Base-by-base conservation (phyloP, 2,888 invertebrate genomes). In the Oscheius sp. region DNA sequence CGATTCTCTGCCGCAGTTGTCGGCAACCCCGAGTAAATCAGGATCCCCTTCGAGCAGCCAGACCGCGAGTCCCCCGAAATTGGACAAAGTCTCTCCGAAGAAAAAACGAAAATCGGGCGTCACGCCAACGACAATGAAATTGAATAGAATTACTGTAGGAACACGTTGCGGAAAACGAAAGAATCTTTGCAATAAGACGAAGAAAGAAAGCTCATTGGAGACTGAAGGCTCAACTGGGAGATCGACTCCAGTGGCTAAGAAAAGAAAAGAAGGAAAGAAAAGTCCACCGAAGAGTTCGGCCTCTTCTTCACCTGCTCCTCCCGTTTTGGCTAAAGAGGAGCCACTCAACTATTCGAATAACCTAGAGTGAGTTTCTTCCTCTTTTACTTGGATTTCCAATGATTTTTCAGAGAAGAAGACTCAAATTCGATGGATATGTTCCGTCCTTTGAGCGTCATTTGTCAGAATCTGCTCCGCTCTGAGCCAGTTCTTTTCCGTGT, bases 381-480 rank as follows among this genome's bases (percentile, higher is more conserved):
- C 12, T 34, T 34, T 34, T 34, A 6, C 12, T 34, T 34, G 17
- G 17, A n/a, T 42, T 42, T 34, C 37, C 37, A 34, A 10, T 34
- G 50, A 2, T 23, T 15, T 23, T 4, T 23, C 23, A 8, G 17
- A 17, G 46, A 6, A 6, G 15, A 46, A 46, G 55, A 17, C n/a
- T n/a, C n/a, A 34, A 27, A 31, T 55, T 10, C 34, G 4, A 17
- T 33, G 15, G 63, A 65, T 52, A 20, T 33, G 48, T n/a, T n/a
- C n/a, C n/a, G n/a, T n/a, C 65, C 65, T 17, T 23, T 65, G 17
- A 65, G 65, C 37, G 39, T 65, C 25, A 34, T 17, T 15, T 39
- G 52, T 2, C 34, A 37, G 23, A 15, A 52, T 12, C 29, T 52
- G 15, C 17, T 65, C 4, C 34, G 29, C 15, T 37, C 48, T 15